Evolutionary conservation across 2,797 vertebrate genomes (phyloP).

Genomic region (Eulemur albifrons): DNA sequence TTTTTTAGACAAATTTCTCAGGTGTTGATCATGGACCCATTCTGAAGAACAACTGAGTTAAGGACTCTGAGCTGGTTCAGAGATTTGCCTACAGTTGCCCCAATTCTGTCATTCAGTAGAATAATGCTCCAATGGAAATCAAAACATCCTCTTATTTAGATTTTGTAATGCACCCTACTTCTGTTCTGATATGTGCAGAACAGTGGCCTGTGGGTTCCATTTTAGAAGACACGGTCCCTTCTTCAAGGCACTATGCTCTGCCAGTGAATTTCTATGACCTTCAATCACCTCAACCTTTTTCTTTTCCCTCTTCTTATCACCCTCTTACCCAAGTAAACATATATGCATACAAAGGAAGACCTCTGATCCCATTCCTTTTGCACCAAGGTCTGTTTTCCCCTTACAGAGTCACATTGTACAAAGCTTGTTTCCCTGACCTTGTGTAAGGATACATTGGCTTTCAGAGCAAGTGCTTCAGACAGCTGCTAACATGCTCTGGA

Average conservation of each 20-base stretch:
- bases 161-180: neutral
- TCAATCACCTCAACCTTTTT: neutral
- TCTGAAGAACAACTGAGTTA: neutral
- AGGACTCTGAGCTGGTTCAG: neutral
- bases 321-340: neutral
- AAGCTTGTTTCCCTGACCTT: neutral
- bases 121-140: neutral
- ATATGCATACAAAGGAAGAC: neutral
- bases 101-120: neutral
- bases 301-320: neutral
- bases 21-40: neutral
- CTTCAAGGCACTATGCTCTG: neutral
- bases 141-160: neutral
- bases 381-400: neutral
- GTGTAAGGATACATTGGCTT: neutral
- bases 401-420: neutral
- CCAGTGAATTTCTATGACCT: neutral
- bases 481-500: neutral
- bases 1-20: neutral
- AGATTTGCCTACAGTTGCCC: neutral
- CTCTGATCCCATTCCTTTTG: neutral
- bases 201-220: no score
- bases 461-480: neutral
- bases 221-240: neutral
- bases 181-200: neutral